phyloP scores from a whole-genome alignment of 2,797 vertebrate genomes.

The Falco rusticolus region DNA sequence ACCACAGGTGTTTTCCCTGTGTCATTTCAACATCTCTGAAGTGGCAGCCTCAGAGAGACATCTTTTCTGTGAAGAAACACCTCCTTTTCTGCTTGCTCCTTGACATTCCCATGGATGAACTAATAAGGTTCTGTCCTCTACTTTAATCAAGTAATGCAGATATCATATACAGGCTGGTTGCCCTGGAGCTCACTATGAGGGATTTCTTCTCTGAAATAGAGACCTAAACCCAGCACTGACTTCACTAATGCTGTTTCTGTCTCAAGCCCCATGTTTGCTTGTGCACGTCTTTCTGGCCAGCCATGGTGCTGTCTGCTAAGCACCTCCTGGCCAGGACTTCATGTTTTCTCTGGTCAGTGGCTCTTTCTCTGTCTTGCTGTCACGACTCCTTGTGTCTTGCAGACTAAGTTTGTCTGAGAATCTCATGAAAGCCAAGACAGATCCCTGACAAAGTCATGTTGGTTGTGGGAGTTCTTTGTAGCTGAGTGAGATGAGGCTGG shows the following conservation, averaged over 20 bases:
- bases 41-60: background rate
- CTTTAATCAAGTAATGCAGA: background rate
- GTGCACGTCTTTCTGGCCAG: background rate
- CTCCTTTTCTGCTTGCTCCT: background rate
- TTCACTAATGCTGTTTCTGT: background rate
- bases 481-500: background rate
- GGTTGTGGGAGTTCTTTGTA: background rate
- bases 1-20: background rate
- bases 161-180: background rate
- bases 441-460: background rate
- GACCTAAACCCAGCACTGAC: background rate
- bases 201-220: background rate
- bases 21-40: background rate
- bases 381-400: background rate
- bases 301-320: background rate
- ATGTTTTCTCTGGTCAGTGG: background rate
- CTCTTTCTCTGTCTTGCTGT: background rate
- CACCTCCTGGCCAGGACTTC: background rate
- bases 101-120: background rate
- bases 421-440: rapidly evolving
- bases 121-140: background rate
- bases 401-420: background rate
- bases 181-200: background rate
- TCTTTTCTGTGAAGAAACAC: background rate
- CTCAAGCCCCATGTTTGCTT: background rate